Evolutionary conservation across 2,113 vertebrate species (phyloP).

Genomic region (Myrmecophaga tridactyla): DNA sequence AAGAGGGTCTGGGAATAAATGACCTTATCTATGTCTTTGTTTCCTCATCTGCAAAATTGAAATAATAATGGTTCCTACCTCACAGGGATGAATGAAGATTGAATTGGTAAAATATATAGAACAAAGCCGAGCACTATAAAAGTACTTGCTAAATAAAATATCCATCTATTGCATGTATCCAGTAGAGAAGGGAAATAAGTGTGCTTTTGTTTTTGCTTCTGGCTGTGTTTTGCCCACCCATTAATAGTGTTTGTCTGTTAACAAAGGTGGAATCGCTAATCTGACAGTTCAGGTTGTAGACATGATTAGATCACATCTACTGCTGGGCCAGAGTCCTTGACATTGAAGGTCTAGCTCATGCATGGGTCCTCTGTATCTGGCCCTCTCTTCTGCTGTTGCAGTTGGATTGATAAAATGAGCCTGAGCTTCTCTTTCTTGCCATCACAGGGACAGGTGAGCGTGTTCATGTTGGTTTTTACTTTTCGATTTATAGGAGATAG

Average conservation of each 20-base stretch:
- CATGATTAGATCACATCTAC: background rate
- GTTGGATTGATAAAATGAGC: background rate
- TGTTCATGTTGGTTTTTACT: background rate
- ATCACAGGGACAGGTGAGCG: background rate
- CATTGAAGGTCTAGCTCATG: background rate
- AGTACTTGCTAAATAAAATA: background rate
- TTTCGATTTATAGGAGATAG: background rate
- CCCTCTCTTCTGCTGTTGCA: background rate
- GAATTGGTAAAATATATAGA: background rate
- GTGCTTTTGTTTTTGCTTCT: background rate
- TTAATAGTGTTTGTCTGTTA: background rate
- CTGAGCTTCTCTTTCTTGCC: background rate
- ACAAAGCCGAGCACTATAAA: background rate
- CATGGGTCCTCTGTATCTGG: background rate
- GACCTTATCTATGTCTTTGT: background rate
- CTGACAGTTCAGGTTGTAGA: background rate
- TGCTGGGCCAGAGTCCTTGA: background rate
- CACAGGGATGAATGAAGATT: background rate
- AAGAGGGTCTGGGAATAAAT: background rate
- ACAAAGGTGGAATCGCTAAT: background rate
- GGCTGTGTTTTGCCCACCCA: background rate
- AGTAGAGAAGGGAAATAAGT: background rate
- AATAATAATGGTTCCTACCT: too few relatives aligned
- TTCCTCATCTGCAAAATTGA: background rate
- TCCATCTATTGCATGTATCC: background rate